Conservation (phyloP, 2,888 invertebrate species). For the Gastrophysa polygoni region DNA sequence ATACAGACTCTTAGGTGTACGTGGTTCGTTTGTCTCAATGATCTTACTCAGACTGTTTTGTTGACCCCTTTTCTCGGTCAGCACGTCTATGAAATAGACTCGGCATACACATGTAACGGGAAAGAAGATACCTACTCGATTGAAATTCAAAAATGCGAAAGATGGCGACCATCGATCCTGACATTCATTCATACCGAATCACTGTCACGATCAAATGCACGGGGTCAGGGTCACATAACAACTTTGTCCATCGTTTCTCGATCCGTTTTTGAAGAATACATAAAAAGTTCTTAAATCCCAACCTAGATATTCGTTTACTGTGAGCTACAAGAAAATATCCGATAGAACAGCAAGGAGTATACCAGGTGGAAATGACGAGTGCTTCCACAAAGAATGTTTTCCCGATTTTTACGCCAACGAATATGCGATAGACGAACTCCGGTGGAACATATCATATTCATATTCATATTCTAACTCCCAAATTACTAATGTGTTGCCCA, state of each 20-base stretch:
- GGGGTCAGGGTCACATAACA: slow-evolving; percentile 32
- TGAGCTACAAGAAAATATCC: neutral
- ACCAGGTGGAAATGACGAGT: neutral
- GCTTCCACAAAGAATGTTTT: too few relatives aligned
- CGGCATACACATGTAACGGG: slow-evolving; percentile 7
- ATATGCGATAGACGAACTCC: too few relatives aligned
- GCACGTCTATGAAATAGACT: slow-evolving; percentile 10
- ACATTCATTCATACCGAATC: slow-evolving; percentile 19
- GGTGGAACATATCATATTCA: too few relatives aligned
- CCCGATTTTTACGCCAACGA: too few relatives aligned
- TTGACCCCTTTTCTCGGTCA: neutral
- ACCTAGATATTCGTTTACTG: neutral
- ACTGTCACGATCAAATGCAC: slow-evolving; percentile 31
- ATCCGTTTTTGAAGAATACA: slow-evolving; percentile 6
- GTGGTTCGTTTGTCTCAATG: too few relatives aligned
- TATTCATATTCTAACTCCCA: too few relatives aligned
- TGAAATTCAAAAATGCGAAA: slow-evolving; percentile 28
- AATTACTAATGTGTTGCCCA: too few relatives aligned
- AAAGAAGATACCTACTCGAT: slow-evolving; percentile 21
- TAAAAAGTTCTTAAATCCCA: slow-evolving; percentile 5
- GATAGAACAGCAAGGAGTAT: neutral
- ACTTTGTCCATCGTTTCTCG: slow-evolving; percentile 23
- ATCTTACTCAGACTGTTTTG: neutral
- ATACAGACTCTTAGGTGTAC: too few relatives aligned
- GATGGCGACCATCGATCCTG: slow-evolving; percentile 4